phyloP scores from a whole-genome alignment of 1,140 invertebrate genomes.

The Leptopilina boulardi region DNA sequence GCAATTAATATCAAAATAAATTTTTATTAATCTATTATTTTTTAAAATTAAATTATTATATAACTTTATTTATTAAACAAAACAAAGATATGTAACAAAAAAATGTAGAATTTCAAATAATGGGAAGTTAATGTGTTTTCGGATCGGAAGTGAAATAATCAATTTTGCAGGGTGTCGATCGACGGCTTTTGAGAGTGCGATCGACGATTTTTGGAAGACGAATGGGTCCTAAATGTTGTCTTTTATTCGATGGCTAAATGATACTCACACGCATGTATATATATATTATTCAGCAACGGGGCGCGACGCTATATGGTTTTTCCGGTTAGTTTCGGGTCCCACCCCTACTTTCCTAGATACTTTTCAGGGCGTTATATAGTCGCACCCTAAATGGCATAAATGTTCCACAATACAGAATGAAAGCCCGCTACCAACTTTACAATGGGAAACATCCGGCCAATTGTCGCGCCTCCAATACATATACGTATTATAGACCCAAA shows the following conservation, averaged over 20 bases:
- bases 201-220: conserved; percentile 11
- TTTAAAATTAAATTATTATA: too few species aligned
- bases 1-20: too few species aligned
- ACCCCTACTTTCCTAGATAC: conserved; percentile 62
- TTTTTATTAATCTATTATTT: too few species aligned
- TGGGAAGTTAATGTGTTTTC: conserved; percentile 9
- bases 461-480: conserved; percentile 65
- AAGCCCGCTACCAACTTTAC: conserved; percentile 60
- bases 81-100: too few species aligned
- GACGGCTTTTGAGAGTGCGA: not conserved
- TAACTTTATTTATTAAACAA: too few species aligned
- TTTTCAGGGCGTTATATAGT: conserved; percentile 60
- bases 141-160: conserved; percentile 25
- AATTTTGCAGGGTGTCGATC: conserved; percentile 6
- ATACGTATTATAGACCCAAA: conserved; percentile 39
- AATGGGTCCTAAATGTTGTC: conserved; percentile 25
- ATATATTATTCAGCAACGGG: conserved; percentile 48
- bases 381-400: conserved; percentile 55
- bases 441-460: conserved; percentile 73
- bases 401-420: conserved; percentile 62
- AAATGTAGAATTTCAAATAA: not conserved
- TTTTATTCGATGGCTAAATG: conserved; percentile 24
- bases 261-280: conserved; percentile 23
- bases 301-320: conserved; percentile 53
- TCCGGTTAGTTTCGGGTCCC: conserved; percentile 62